Evolutionary conservation across 2,888 invertebrate species (phyloP), one percentile per base, ranked within the genome.

Genomic region (Amphipoea oculea): DNA sequence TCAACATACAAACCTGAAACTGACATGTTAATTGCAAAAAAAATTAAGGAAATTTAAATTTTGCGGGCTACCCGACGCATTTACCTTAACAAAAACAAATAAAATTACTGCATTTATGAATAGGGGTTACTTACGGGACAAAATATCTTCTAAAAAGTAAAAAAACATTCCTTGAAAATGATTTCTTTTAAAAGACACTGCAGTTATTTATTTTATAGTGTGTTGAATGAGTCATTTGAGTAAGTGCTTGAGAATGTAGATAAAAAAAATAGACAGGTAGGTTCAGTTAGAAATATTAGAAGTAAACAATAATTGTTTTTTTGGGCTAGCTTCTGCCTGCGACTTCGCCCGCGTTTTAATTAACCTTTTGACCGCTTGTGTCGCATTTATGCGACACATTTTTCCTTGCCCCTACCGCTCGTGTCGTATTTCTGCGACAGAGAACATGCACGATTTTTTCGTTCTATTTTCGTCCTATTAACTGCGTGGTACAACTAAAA

Each of bases 91-190:
- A 42, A 77, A 54, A 54, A 51, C 2, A 74, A 42, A n/a, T 17
- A 54, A 29, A 4, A 11, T 23, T 42, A 42, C 6, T 48, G 78
- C 69, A 80, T 78, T 78, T 78, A 78, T 42, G 7, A 45, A 5
- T 20, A 65, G 11, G 0, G 29, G 29, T 17, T 11, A 5, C 17
- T 63, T 23, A 23, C 1, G 5, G 17, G 6, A 20, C 54, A 78
- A 57, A 60, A 51, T 62, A 62, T 60, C 57, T 79, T 40, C 29
- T 60, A 5, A 79, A 68, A 23, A 9, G 0, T n/a, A 40, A 80
- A 70, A 40, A 42, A 63, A 63, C 78, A 78, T 78, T 78, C 78
- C 78, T 17, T 11, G 11, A 14, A 3, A 20, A 40, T 6, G 4
- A 7, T 0, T 5, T 20, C 11, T 51, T 45, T 40, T 60, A 7